Conservation (phyloP, 2,888 invertebrate genomes). For the Campoletis raptor region DNA sequence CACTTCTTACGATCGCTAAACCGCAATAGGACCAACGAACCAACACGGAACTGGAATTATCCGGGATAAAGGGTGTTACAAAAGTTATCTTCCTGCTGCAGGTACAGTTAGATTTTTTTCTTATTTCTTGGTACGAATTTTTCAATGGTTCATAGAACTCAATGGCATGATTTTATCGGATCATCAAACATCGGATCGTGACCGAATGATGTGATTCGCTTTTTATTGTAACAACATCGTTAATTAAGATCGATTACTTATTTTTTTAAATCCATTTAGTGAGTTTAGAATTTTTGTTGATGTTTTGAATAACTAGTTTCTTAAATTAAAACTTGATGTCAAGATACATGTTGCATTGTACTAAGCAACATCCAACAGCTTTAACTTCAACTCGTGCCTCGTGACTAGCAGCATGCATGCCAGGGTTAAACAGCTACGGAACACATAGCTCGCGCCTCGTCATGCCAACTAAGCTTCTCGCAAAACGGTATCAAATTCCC, state of each 20-base stretch:
- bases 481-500: constrained; percentile 34
- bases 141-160: background rate
- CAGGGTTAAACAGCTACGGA: constrained; percentile 33
- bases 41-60: background rate
- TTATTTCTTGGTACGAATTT: background rate
- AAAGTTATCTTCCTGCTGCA: background rate
- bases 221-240: background rate
- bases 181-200: no score
- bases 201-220: background rate
- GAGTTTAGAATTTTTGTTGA: background rate
- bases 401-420: constrained; percentile 18
- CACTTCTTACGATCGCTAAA: constrained; percentile 16
- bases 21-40: background rate
- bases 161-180: no score
- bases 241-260: background rate
- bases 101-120: background rate
- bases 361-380: constrained; percentile 21
- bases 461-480: constrained; percentile 48
- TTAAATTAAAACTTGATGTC: background rate
- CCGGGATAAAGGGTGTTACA: background rate
- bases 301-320: background rate
- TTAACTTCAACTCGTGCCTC: background rate
- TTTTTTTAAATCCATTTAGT: background rate
- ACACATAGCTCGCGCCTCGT: constrained; percentile 43
- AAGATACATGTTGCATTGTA: background rate